Base-by-base conservation (phyloP, 2,888 invertebrate species). In the Xestia xanthographa region DNA sequence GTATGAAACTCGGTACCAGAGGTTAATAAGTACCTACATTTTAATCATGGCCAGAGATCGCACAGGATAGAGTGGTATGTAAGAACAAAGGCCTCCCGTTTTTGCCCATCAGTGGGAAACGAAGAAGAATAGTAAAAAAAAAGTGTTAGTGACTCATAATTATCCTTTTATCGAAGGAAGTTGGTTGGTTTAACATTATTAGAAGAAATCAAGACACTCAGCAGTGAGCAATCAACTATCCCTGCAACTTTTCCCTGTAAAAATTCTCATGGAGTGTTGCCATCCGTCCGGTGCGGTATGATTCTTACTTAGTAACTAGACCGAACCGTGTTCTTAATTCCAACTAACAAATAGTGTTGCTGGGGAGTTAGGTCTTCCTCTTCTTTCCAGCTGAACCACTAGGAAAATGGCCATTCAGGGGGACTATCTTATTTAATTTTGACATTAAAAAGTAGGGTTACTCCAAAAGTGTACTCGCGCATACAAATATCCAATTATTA, bases 21-120 rank as follows among this genome's bases (percentile, higher is more conserved):
- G 34, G 50, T 50, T 45, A 65, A 38, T 53, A 62, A 17, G 34
- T 45, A 53, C n/a, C 53, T n/a, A n/a, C 8, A 77, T 60, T 76
- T 77, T 22, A 41, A 45, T n/a, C 22, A 9, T 22, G 22, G 50
- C 22, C 9, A 22, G 50, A 50, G 50, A 50, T 50, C 50, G 50
- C 22, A 8, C 22, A 22, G 50, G 50, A 22, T 50, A 22, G 3
- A 9, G 50, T 22, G 48, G 48, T 50, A 9, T 22, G 50, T 9
- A 50, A 50, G 22, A 9, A 50, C 22, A 9, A 50, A 22, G 9
- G 9, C 9, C 50, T 9, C n/a, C n/a, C n/a, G n/a, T n/a, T n/a
- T n/a, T 3, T 50, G 22, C 22, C 50, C 50, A 48, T 20, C 48
- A 50, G 50, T 50, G 9, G 22, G 50, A 22, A 8, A 48, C 20